These are phyloP conservation scores for Xyrichtys novacula DNA, from an alignment of 2,797 vertebrate species.

Conservation along the genomic window DNA sequence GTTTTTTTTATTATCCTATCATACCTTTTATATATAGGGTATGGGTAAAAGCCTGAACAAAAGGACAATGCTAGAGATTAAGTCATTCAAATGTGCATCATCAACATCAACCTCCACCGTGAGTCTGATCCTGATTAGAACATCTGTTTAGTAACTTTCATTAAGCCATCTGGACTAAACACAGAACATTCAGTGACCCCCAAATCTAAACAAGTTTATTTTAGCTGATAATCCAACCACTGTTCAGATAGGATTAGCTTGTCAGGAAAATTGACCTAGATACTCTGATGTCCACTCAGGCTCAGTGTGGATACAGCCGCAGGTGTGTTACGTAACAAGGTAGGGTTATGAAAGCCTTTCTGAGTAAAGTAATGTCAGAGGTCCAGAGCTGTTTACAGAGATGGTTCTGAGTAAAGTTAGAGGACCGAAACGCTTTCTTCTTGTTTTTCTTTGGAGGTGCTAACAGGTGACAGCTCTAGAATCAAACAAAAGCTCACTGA, in stretches of 20 bases:
- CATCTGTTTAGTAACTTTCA: constrained; percentile 61
- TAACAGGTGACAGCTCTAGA: constrained; percentile 13
- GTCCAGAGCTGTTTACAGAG: constrained; percentile 16
- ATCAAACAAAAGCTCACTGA: constrained; percentile 38
- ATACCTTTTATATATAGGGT: too few species aligned
- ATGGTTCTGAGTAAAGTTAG: neutral
- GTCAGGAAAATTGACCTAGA: constrained; percentile 67
- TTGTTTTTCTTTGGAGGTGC: neutral
- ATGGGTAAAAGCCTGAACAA: too few species aligned
- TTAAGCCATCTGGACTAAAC: constrained; percentile 50
- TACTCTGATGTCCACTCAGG: constrained; percentile 1
- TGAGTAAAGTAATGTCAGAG: constrained; percentile 14
- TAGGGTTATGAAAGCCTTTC: constrained; percentile 24
- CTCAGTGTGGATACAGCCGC: constrained; percentile 35
- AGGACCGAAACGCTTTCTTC: neutral
- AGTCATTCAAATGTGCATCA: too few species aligned
- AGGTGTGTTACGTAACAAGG: constrained; percentile 58
- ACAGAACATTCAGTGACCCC: constrained; percentile 55
- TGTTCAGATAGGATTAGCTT: constrained; percentile 67
- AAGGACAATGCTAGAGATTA: too few species aligned
- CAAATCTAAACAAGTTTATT: constrained; percentile 64
- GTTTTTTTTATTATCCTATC: too few species aligned
- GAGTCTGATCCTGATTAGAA: constrained; percentile 36
- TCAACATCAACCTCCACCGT: neutral
- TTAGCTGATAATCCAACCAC: constrained; percentile 70